Base-by-base conservation (phyloP, 2,888 invertebrate genomes). In the Hirtodrosophila trivittata region DNA sequence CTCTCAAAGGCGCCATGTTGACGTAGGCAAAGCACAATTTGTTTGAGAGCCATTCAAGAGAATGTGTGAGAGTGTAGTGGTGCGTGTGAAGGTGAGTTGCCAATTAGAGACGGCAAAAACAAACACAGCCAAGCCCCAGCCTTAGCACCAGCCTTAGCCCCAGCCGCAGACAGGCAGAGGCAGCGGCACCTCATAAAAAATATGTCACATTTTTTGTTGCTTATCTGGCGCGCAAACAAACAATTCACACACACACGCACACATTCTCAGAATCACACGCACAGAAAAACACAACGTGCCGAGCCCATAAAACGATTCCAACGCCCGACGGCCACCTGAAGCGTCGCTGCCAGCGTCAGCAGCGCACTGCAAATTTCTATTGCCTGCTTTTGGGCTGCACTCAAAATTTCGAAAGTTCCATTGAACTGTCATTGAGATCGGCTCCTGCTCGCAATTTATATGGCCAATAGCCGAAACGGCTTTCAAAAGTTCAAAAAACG, bases 251-350 rank as follows among this genome's bases (percentile, higher is more conserved):
- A 64, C 18, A 45, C 43, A 30, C 35, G 9, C 9, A 28, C 35
- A 35, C 14, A 35, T 3, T 32, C 30, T 14, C 21, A 37, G 26
- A 30, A 32, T 37, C 42, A 16, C 14, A 8, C 33, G 37, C 55
- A 8, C 30, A 50, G 16, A 10, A 32, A 50, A 57, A 42, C 50
- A 46, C 54, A 68, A 81, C 72, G 83, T 75, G 82, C 80, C 82
- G 77, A 80, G 76, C 83, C 82, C 82, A 82, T 86, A 82, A 82
- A 85, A 76, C 56, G 43, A 66, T 58, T 60, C 60, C 57, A 51
- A 56, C 42, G 51, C 51, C 38, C 37, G 13, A 14, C 37, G 16
- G 43, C 43, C 64, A 70, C 58, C 55, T 72, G 33, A 47, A 33
- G 76, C 52, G 26, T 28, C 13, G 10, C 59, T 46, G 59, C 49